Base-by-base conservation (phyloP, 2,113 vertebrate genomes). In the Pomatostomus ruficeps region DNA sequence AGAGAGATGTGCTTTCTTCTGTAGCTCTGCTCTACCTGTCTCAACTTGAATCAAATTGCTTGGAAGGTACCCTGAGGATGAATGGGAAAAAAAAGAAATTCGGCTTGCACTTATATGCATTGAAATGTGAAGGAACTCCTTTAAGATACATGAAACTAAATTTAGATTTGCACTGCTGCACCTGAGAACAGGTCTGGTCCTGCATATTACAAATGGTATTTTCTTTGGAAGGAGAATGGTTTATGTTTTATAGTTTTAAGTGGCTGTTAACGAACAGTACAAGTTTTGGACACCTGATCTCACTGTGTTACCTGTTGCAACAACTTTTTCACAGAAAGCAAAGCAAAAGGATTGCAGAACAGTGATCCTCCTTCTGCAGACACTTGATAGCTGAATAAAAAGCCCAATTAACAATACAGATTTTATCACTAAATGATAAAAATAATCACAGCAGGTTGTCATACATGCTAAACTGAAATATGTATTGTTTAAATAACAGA, bases 141-240 rank as follows among this genome's bases (percentile, higher is more conserved):
- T 96, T 93, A 90, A 96, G 89, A 95, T 81, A 93, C 61, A 24
- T 77, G 71, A 93, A 96, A 85, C 92, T 95, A 96, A 96, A 93
- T 96, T 91, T 93, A 96, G 94, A 97, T 94, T 92, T 97, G 82
- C 85, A 88, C 85, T 94, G 51, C 90, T 94, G 88, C 90, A 95
- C 88, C 85, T 84, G 88, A 88, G 78, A 95, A 40, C 93, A 96
- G 75, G 95, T 95, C 95, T 94, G 85, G 75, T 96, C 90, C 88
- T 96, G 90, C 72, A 84, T 14, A 17, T 81, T 94, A 22, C 52
- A 95, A 94, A 93, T 92, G 82, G 88, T 93, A 85, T 96, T 97
- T 96, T 94, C 55, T 91, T 96, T 96, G 85, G 85, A 90, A 90
- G 91, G 36, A 84, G 48, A 77, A 61, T 65, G 40, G 52, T 75